Conservation (phyloP, 2,113 vertebrate species). For the Microcebus lehilahytsara region DNA sequence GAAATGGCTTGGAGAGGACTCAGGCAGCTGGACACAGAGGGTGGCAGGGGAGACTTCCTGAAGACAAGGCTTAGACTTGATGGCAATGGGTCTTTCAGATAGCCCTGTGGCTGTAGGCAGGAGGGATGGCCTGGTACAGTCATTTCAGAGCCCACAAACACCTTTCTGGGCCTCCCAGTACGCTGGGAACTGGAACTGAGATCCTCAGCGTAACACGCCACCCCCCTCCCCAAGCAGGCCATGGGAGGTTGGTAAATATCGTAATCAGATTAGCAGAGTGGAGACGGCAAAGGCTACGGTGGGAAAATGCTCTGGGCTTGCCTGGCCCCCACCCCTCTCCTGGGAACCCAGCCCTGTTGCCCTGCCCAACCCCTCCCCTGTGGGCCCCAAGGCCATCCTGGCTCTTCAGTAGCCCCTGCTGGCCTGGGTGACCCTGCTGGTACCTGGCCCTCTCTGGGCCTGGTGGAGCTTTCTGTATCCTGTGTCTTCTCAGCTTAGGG, state of each 20-base stretch:
- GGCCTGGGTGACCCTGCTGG: not conserved
- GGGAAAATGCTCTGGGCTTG: constrained; percentile 71
- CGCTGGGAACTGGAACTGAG: constrained; percentile 69
- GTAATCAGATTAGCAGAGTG: constrained; percentile 79
- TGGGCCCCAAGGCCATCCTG: constrained; percentile 23
- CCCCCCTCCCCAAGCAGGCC: constrained; percentile 21
- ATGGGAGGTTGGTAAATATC: constrained; percentile 76
- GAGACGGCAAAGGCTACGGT: constrained; percentile 59
- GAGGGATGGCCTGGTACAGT: not conserved
- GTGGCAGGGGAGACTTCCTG: not conserved
- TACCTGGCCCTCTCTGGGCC: not conserved
- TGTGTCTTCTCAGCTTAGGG: not conserved
- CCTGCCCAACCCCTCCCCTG: not conserved
- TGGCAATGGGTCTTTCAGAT: not conserved
- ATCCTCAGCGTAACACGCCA: not conserved
- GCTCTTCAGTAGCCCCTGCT: not conserved
- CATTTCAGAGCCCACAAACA: constrained; percentile 3
- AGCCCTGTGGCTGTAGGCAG: not conserved
- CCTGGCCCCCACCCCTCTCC: constrained; percentile 49
- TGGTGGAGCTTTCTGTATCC: not conserved
- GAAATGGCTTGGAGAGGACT: not conserved
- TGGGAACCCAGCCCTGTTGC: constrained; percentile 63
- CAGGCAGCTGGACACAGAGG: not conserved
- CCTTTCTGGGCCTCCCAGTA: constrained; percentile 54
- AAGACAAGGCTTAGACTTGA: not conserved